Base-by-base conservation (phyloP, 2,113 vertebrate genomes). In the Phyllopteryx taeniolatus region DNA sequence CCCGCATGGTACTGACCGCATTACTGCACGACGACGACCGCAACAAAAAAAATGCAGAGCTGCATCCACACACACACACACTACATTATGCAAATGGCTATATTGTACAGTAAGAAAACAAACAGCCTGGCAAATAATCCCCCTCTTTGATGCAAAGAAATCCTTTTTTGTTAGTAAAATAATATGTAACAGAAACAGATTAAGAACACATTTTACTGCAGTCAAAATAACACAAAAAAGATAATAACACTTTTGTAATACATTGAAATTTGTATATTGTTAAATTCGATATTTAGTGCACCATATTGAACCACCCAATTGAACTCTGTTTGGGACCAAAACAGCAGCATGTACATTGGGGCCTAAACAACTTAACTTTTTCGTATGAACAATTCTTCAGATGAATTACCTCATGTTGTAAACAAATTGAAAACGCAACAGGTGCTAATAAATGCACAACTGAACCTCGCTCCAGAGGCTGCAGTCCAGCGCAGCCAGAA, bases 1-100 rank as follows among this genome's bases (percentile, higher is more conserved):
- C 88, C 35, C 91, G 85, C 77, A 86, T 92, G 91, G 92, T 94
- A 91, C 72, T 12, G 22, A 19, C 67, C n/a, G 44, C 17, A 77
- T 51, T 44, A 51, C 13, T 17, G 49, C 13, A 46, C 49, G 5
- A 51, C 17, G 15, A 51, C 49, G n/a, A 59, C 53, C 20, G 17
- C 53, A 19, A 61, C 47, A 44, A 47, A 47, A 15, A 67, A 3
- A 56, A 56, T 39, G 54, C 42, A 60, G 19, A 33, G 31, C 60
- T 75, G 57, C 20, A 49, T 67, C 70, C 64, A 42, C 72, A 78
- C 14, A 39, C 56, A 73, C 22, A 42, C 31, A 51, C 67, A 74
- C 71, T 8, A 49, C 46, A 2, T 74, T 27, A 64, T 68, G 20
- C 57, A 62, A 81, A 80, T 66, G 33, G 31, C 51, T 35, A 51